phyloP scores from a whole-genome alignment of 2,113 vertebrate species.

The Zeus faber region DNA sequence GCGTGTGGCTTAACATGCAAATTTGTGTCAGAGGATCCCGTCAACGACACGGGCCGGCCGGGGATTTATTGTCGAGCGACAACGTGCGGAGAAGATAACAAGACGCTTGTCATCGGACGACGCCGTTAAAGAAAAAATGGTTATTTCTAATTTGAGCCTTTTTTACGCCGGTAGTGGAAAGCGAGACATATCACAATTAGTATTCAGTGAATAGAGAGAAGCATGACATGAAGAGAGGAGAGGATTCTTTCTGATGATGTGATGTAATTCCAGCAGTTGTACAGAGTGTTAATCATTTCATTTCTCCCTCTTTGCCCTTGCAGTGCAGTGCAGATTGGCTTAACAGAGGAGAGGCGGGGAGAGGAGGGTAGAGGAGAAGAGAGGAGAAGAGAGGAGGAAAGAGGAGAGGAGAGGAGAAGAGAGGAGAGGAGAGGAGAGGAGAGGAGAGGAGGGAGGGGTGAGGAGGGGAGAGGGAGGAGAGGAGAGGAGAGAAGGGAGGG shows the following conservation, averaged over 20 bases:
- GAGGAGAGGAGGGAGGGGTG: background rate
- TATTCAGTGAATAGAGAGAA: constrained; percentile 18
- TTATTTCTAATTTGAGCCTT: constrained; percentile 46
- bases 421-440: constrained; percentile 6
- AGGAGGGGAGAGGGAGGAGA: background rate
- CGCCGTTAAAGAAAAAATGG: no score
- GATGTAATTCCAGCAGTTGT: background rate
- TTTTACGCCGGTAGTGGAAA: constrained; percentile 27
- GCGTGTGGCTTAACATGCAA: constrained; percentile 64
- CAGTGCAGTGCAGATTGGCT: background rate
- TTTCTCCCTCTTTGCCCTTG: constrained; percentile 25
- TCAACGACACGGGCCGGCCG: constrained; percentile 37
- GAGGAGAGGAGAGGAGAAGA: background rate
- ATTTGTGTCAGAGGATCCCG: constrained; percentile 62
- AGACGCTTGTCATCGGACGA: constrained; percentile 40
- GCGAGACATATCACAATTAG: constrained; percentile 26
- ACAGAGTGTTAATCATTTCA: constrained; percentile 21
- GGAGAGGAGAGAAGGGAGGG: background rate
- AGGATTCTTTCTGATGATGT: constrained; percentile 12
- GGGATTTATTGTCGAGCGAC: constrained; percentile 56
- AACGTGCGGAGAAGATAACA: constrained; percentile 47
- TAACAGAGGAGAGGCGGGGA: background rate
- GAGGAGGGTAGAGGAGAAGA: background rate
- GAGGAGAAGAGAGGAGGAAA: constrained; percentile 1
- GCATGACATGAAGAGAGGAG: background rate